These are phyloP conservation scores for Macropis europaea DNA, from an alignment of 2,888 invertebrate genomes.

Conservation along the genomic window DNA sequence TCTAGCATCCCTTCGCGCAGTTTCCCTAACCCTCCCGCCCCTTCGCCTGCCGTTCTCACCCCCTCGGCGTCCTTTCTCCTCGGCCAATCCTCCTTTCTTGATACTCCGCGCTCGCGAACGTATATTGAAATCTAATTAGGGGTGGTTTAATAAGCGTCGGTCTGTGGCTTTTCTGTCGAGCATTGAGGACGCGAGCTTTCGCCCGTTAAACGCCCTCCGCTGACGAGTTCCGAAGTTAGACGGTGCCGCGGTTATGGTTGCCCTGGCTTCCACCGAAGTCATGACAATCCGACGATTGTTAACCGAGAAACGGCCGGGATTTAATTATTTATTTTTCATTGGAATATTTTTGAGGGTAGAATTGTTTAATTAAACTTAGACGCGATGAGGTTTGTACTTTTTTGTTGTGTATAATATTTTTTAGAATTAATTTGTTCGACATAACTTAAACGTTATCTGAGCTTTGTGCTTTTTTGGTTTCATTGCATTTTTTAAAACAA, in stretches of 20 bases:
- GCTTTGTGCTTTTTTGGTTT: too few relatives aligned
- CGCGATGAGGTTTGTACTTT: too few relatives aligned
- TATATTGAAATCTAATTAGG: slow-evolving; percentile 76
- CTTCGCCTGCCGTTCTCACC: not conserved
- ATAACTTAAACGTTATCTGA: too few relatives aligned
- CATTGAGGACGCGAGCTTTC: slow-evolving; percentile 60
- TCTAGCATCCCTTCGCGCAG: slow-evolving; percentile 47
- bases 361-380: too few relatives aligned
- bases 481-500: too few relatives aligned
- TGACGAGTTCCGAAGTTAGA: slow-evolving; percentile 47
- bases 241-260: slow-evolving; percentile 44
- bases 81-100: slow-evolving; percentile 48
- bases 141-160: slow-evolving; percentile 73
- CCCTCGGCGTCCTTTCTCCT: slow-evolving; percentile 38
- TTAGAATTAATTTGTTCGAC: too few relatives aligned
- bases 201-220: slow-evolving; percentile 59
- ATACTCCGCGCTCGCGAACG: slow-evolving; percentile 50
- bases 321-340: too few relatives aligned
- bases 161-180: slow-evolving; percentile 66
- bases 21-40: slow-evolving; percentile 25
- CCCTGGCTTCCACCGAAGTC: not conserved
- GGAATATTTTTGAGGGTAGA: too few relatives aligned
- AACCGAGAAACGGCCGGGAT: too few relatives aligned
- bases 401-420: too few relatives aligned
- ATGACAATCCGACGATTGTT: not conserved